Base-by-base conservation (phyloP, 2,888 invertebrate genomes). In the Folsomia manolachei region DNA sequence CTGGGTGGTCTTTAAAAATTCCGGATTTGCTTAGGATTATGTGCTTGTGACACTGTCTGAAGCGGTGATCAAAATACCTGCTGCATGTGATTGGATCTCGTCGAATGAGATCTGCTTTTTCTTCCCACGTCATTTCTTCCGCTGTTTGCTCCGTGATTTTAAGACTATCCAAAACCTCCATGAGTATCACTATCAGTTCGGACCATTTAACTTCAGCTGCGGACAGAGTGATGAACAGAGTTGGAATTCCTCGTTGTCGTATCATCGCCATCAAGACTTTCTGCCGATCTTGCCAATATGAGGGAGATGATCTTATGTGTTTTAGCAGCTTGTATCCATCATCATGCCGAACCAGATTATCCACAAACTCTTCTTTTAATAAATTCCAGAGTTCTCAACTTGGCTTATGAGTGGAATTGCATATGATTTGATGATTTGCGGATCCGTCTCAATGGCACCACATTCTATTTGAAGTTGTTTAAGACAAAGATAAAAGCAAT, bases 211-310 rank as follows among this genome's bases (percentile, higher is more conserved):
- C n/a, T 27, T 74, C 74, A 0, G 69, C 74, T 14, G 71, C 69
- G 1, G 69, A 69, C 7, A 74, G 23, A 1, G 74, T 74, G 1
- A 74, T 60, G 23, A 74, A 74, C 14, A 75, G 23, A 7, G 69
- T 69, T 9, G 71, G 69, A 51, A 63, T 61, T 39, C 70, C 70
- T 7, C 63, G 21, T 19, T 70, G 65, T 11, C 71, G 53, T 9
- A 71, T 65, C 75, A 75, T 75, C 1, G 73, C 75, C 62, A 73
- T 53, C 11, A 73, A 24, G 39, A 63, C 63, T 27, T 66, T 73
- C 19, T 51, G 19, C 51, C 71, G 18, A 7, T 52, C 23, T 23
- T 65, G 56, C 71, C 73, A 73, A 24, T 71, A 73, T 14, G 73
- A 62, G 18, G 73, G 73, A 1, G 71, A 68, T 24, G 52, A 24